A percentile compares a stretch with the other conserved stretches of the same genome.
These are phyloP conservation scores for Aldrovandia affinis DNA, from an alignment of 2,797 vertebrate species.

Conservation along the genomic window DNA sequence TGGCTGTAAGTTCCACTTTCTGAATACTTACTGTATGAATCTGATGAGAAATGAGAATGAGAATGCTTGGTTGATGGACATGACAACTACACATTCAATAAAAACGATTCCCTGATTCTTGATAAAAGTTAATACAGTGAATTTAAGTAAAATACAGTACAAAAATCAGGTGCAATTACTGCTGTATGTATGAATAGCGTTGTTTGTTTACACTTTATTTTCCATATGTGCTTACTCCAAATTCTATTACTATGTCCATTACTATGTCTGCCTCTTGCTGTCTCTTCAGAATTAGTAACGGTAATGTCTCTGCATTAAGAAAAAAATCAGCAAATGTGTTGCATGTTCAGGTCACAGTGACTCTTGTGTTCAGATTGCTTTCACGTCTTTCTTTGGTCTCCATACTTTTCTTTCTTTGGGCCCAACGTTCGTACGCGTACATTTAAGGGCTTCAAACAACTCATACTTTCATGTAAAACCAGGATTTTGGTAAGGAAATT, in stretches of 20 bases:
- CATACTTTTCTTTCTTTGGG: neutral
- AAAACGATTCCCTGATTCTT: neutral
- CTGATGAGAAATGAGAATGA: neutral
- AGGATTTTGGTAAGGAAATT: neutral
- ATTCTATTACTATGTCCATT: neutral
- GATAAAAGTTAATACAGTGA: neutral
- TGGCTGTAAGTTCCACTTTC: neutral
- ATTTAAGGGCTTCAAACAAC: neutral
- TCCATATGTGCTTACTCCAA: neutral
- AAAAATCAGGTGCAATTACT: neutral
- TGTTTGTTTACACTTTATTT: neutral
- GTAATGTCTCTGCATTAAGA: neutral
- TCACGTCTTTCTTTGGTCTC: neutral
- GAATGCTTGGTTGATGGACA: no score
- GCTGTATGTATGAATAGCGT: neutral
- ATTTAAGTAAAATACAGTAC: neutral
- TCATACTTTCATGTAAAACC: neutral
- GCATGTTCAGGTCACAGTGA: neutral
- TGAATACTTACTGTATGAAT: neutral
- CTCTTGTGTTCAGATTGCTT: neutral
- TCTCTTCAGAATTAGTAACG: neutral
- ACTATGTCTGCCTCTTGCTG: neutral
- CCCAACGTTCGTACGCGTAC: neutral
- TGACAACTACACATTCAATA: no score
- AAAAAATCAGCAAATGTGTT: neutral